Percentiles rank a stretch among this genome's conserved stretches.
Conservation (phyloP, 2,797 vertebrate genomes). For the Melanotaenia parkinsoni region DNA sequence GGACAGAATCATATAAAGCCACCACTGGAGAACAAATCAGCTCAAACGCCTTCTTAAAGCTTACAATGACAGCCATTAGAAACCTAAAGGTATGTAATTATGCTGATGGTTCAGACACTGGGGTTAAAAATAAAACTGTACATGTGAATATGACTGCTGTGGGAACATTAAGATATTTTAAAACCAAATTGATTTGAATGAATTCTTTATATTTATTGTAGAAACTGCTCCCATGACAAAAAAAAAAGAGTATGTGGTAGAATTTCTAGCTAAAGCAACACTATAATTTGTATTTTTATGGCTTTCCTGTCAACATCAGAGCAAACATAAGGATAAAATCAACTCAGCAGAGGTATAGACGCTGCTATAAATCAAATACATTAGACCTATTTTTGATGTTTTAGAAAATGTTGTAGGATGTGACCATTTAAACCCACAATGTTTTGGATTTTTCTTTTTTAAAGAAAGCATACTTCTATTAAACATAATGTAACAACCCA, state of each 20-base stretch:
- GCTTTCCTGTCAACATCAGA: background rate
- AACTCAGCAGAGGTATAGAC: background rate
- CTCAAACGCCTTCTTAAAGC: background rate
- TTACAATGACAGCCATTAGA: slow-evolving; percentile 16
- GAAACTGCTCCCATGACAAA: background rate
- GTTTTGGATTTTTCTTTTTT: background rate
- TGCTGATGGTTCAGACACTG: slow-evolving; percentile 8
- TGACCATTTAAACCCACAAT: background rate
- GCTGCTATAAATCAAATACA: background rate
- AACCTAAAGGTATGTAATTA: slow-evolving; percentile 10
- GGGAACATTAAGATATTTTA: background rate
- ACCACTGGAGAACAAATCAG: slow-evolving; percentile 12
- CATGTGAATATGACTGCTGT: slow-evolving; percentile 15
- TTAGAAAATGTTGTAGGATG: background rate
- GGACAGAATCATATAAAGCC: background rate
- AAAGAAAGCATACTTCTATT: background rate
- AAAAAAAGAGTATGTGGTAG: background rate
- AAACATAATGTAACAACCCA: background rate
- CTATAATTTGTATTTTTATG: background rate
- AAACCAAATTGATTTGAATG: background rate
- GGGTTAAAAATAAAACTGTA: slow-evolving; percentile 15
- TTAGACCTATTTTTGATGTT: background rate
- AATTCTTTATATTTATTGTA: background rate
- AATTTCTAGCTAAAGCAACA: background rate
- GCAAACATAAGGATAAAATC: background rate